Conservation (phyloP, 2,113 vertebrate species). For the Rhegmatorhina hoffmannsi region DNA sequence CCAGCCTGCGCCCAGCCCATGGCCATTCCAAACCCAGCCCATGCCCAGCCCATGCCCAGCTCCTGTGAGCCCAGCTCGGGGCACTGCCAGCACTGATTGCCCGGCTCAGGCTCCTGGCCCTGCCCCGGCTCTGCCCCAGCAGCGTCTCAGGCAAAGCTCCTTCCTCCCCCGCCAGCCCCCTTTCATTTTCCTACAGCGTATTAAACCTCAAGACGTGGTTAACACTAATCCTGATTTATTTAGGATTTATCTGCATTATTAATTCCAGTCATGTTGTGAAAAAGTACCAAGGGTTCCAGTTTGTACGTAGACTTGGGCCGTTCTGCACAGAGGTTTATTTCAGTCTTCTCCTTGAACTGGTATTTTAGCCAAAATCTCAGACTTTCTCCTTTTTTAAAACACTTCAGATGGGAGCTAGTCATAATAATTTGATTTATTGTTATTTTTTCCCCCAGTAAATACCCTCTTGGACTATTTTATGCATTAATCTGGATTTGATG, state of each 20-base stretch:
- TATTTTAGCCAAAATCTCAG: slow-evolving; percentile 65
- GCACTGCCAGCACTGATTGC: slow-evolving; percentile 10
- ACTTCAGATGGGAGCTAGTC: slow-evolving; percentile 51
- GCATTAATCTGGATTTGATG: slow-evolving; percentile 92
- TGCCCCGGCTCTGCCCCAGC: neutral
- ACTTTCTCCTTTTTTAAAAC: slow-evolving; percentile 47
- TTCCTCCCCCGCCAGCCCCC: slow-evolving; percentile 57
- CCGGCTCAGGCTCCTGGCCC: slow-evolving; percentile 45
- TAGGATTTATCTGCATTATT: slow-evolving; percentile 85
- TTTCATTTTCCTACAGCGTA: slow-evolving; percentile 74
- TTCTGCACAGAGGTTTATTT: slow-evolving; percentile 61
- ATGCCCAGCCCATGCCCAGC: too few relatives aligned
- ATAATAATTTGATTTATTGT: slow-evolving; percentile 74
- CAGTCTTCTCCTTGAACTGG: slow-evolving; percentile 41
- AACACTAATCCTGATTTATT: slow-evolving; percentile 85
- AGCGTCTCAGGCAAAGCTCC: slow-evolving; percentile 15
- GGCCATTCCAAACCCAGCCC: too few relatives aligned
- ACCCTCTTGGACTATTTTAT: slow-evolving; percentile 80
- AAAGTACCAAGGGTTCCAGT: slow-evolving; percentile 47
- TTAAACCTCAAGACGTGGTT: slow-evolving; percentile 81
- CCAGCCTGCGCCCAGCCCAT: too few relatives aligned
- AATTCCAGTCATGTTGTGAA: slow-evolving; percentile 77
- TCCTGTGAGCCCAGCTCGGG: too few relatives aligned
- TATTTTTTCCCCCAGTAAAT: slow-evolving; percentile 38
- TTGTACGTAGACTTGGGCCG: slow-evolving; percentile 63